Evolutionary conservation across 1,140 invertebrate genomes (phyloP), one percentile per base, ranked within the genome.

Genomic region (Hylaeus volcanicus): DNA sequence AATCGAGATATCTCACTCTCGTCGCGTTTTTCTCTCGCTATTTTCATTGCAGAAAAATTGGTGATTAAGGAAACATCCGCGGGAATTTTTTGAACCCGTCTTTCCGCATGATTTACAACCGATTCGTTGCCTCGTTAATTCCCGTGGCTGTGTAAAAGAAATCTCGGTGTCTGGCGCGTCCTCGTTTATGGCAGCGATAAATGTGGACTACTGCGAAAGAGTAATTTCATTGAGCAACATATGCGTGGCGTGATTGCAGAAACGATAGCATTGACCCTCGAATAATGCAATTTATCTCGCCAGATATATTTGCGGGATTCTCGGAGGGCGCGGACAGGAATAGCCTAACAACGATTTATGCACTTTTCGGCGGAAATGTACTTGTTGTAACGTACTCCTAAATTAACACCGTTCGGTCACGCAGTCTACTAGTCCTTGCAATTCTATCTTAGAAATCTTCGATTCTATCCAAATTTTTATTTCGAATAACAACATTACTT

Each of bases 161-260:
- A 26, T n/a, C 6, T 37, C 26, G 60, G 37, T 48, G 51, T 66
- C 41, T 51, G 60, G 39, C 69, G 11, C 14, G 48, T 51, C 43
- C 53, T 39, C 77, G 61, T 79, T 79, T 79, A 74, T 74, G 37
- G 70, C 71, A 14, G n/a, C 79, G 79, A 81, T 75, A 75, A 81
- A 81, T 63, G 73, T 55, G 79, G 56, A 75, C 60, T 81, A 81
- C 79, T 15, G 26, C 73, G 79, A 81, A 81, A 66, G 45, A 39
- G 53, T 53, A 51, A 63, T 81, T 55, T 53, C 72, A 81, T 81
- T 63, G 51, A 65, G 61, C 70, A 14, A 39, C 68, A 60, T 51
- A 45, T 65, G 60, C 65, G 48, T 37, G 37, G 60, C 78, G 37
- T 69, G 64, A 80, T 72, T 61, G 55, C 43, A 53, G 58, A 80